These are phyloP conservation scores for Ectobius pallidus DNA, from an alignment of 2,888 invertebrate genomes.

Conservation along the genomic window DNA sequence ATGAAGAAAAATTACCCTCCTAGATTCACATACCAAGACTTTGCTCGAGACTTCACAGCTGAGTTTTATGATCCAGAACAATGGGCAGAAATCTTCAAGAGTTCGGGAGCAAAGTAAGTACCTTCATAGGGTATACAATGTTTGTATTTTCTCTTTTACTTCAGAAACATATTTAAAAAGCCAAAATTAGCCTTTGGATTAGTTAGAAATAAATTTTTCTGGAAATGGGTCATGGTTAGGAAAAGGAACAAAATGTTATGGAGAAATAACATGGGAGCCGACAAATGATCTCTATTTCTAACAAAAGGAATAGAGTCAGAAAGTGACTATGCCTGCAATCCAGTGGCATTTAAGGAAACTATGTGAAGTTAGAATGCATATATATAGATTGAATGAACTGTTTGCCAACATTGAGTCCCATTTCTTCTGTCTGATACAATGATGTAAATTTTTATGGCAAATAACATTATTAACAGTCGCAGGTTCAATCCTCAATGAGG, in stretches of 20 bases:
- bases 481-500: no score
- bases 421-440: not conserved
- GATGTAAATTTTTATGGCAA: not conserved
- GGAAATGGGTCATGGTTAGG: not conserved
- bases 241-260: not conserved
- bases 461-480: not conserved
- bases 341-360: not conserved
- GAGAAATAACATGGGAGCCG: no score
- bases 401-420: not conserved
- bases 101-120: constrained; percentile 86
- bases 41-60: constrained; percentile 86
- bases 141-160: not conserved
- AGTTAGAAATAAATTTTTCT: not conserved
- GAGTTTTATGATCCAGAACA: constrained; percentile 84
- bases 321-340: not conserved
- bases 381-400: not conserved
- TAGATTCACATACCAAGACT: constrained; percentile 88
- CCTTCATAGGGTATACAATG: no score
- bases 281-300: no score
- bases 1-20: constrained; percentile 86
- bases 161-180: not conserved
- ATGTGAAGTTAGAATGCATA: not conserved
- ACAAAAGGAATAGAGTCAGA: not conserved
- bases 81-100: constrained; percentile 83
- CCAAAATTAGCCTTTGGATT: not conserved